Evolutionary conservation across 2,888 invertebrate genomes (phyloP).

Genomic region (Antheraea yamamai): DNA sequence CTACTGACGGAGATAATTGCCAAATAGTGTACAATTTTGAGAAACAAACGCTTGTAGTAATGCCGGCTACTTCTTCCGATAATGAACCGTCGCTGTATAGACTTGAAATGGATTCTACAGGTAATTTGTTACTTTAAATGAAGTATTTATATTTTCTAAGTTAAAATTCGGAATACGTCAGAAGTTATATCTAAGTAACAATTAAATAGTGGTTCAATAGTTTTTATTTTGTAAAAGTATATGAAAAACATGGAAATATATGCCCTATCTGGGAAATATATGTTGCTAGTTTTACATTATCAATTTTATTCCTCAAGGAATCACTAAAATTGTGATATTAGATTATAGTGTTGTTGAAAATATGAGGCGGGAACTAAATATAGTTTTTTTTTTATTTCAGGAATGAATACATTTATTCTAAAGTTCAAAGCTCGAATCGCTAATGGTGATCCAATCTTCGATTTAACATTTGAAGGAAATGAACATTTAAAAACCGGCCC

Average conservation of each 20-base stretch:
- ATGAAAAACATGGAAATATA: neutral
- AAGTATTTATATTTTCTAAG: neutral
- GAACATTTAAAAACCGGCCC: constrained; percentile 13
- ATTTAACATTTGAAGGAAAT: constrained; percentile 27
- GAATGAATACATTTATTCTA: constrained; percentile 15
- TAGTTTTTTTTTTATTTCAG: constrained; percentile 7
- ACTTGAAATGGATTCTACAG: constrained; percentile 1
- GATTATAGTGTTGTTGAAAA: neutral
- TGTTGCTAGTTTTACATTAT: neutral
- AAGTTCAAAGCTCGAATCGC: constrained; percentile 4
- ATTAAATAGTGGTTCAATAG: neutral
- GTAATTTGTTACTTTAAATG: neutral
- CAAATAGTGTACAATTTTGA: constrained; percentile 29
- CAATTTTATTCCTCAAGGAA: neutral
- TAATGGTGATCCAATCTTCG: constrained; percentile 21
- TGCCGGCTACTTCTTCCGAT: constrained; percentile 24
- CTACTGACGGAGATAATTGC: constrained; percentile 26
- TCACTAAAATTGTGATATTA: neutral
- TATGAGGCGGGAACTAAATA: neutral
- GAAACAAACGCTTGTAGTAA: constrained; percentile 21
- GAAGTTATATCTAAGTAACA: neutral
- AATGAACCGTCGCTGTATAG: neutral
- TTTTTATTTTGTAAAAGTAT: neutral
- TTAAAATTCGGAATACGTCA: neutral
- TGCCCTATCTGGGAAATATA: neutral